Evolutionary conservation across 2,113 vertebrate genomes (phyloP), one percentile per base, ranked within the genome.

Genomic region (Tringa solitaria): DNA sequence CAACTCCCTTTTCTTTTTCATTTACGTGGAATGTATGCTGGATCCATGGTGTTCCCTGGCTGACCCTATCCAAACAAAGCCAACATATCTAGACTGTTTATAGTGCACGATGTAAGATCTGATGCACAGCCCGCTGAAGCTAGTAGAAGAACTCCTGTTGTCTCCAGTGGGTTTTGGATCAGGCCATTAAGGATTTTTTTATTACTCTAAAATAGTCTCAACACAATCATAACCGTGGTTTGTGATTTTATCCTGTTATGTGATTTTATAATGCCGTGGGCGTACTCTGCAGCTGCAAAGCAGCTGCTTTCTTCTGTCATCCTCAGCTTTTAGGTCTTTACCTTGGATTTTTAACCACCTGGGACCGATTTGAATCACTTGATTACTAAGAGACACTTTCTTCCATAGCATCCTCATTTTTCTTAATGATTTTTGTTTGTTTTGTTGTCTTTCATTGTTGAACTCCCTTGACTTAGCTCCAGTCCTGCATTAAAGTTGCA

Each of bases 341-440:
- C 61, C 54, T 95, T 92, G 89, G 80, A 81, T 87, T 96, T 96
- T 92, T 83, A 95, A 91, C 46, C 59, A 65, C 50, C 94, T 84
- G 94, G 95, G 96, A 96, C 96, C 94, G 70, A 97, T 70, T 91
- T 76, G 57, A 95, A 77, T 77, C 84, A 95, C 74, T 87, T 94
- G 46, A 91, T 91, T 84, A 54, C 84, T 95, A 94, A 86, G 74
- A 91, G 65, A 96, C 22, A 78, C 81, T 95, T 93, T 95, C 68
- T 96, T 96, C 91, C 87, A 73, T 87, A 87, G 32, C 80, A 90
- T 87, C 69, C n/a, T 14, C 73, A 20, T 95, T 95, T 90, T 86
- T 57, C 53, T 64, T 86, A 53, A 69, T 83, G 14, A 35, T 80
- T 78, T 87, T 84, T 2, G 23, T 70, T 75, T 70, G 41, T 75